These are phyloP conservation scores for Paradoxurus hermaphroditus DNA, from an alignment of 2,113 vertebrate genomes.

Conservation along the genomic window DNA sequence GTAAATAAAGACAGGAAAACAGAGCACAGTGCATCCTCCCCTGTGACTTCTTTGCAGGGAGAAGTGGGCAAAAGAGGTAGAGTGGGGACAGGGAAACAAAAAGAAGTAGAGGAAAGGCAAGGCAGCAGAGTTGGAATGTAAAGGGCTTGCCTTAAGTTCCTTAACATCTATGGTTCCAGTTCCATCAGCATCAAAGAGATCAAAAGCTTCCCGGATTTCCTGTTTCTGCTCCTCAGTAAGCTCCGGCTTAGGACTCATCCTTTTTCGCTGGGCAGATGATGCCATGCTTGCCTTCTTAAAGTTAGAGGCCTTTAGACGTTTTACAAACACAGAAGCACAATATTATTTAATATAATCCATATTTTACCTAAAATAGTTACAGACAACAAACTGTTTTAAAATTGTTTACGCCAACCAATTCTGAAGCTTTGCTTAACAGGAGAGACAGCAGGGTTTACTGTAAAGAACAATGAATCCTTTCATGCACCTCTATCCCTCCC, in stretches of 20 bases:
- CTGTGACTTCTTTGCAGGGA: not conserved
- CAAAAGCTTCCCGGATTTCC: constrained; percentile 94
- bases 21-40: not conserved
- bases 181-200: constrained; percentile 93
- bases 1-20: constrained; percentile 11
- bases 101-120: not conserved
- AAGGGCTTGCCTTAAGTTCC: constrained; percentile 84
- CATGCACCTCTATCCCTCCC: not conserved
- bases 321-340: constrained; percentile 42
- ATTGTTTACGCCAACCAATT: not conserved
- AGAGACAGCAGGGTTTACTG: not conserved
- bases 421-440: constrained; percentile 15
- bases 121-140: not conserved
- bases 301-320: constrained; percentile 62
- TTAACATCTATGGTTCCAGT: constrained; percentile 92
- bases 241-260: constrained; percentile 86
- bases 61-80: not conserved
- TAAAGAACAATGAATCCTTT: not conserved
- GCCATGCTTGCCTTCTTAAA: constrained; percentile 87
- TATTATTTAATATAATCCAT: not conserved
- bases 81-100: not conserved
- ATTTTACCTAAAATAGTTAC: not conserved
- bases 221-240: constrained; percentile 92
- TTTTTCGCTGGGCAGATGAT: constrained; percentile 87
- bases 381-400: not conserved